Conservation (phyloP, 2,797 vertebrate species). For the Pantherophis vulpinus region DNA sequence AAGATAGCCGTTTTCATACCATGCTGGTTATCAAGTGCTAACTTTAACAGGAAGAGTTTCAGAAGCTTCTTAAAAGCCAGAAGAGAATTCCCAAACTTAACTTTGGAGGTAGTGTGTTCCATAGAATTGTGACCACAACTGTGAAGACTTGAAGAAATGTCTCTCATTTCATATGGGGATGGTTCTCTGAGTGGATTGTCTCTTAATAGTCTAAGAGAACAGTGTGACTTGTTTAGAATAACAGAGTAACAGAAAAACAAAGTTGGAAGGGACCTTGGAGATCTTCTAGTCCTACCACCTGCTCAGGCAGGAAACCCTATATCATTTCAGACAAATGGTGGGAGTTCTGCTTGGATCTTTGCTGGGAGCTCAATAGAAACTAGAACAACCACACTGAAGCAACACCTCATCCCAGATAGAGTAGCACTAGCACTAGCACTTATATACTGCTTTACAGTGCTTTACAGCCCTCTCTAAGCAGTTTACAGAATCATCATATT, state of each 20-base stretch:
- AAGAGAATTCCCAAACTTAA: neutral
- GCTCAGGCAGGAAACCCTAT: too few relatives aligned
- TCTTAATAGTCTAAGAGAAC: neutral
- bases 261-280: too few relatives aligned
- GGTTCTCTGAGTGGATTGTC: neutral
- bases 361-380: neutral
- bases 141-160: neutral
- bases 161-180: neutral
- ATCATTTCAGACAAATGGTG: neutral
- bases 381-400: neutral
- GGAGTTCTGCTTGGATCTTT: neutral
- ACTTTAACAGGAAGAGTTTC: neutral
- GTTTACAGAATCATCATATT: too few relatives aligned
- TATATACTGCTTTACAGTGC: too few relatives aligned
- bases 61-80: neutral
- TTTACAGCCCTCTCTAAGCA: too few relatives aligned
- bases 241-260: too few relatives aligned
- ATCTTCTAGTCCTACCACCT: too few relatives aligned
- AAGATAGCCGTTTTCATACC: neutral
- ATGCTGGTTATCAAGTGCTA: neutral
- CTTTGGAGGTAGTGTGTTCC: neutral
- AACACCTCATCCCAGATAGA: neutral
- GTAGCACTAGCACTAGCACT: too few relatives aligned
- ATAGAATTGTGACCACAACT: neutral
- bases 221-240: neutral